phyloP scores from a whole-genome alignment of 2,888 invertebrate species.

The Patella ulyssiponensis region DNA sequence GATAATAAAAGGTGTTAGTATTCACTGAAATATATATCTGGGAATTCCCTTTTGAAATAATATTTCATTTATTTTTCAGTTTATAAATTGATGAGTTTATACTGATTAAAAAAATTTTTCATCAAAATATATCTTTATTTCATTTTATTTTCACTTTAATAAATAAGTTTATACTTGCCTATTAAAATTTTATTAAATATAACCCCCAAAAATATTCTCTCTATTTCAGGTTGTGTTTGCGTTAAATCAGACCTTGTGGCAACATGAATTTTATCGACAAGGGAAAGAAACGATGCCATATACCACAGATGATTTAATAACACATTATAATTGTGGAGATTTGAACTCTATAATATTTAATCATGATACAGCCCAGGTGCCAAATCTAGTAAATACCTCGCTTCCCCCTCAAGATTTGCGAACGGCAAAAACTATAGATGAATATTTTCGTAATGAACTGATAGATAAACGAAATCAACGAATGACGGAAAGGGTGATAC shows the following conservation, averaged over 20 bases:
- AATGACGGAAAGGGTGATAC: constrained; percentile 74
- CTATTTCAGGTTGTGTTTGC: constrained; percentile 73
- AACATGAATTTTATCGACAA: constrained; percentile 70
- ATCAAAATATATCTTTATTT: too few species aligned
- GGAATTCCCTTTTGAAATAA: too few species aligned
- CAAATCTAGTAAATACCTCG: constrained; percentile 67
- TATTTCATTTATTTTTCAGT: too few species aligned
- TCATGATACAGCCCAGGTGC: constrained; percentile 68
- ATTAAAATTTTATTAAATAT: too few species aligned
- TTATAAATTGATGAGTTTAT: too few species aligned
- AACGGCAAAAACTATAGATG: constrained; percentile 71
- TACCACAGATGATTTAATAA: constrained; percentile 72
- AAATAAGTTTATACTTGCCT: too few species aligned
- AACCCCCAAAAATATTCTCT: neutral
- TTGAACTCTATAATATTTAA: constrained; percentile 72
- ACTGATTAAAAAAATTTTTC: too few species aligned
- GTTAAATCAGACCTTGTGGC: constrained; percentile 73
- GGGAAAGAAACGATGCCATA: constrained; percentile 53
- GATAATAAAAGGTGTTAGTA: too few species aligned
- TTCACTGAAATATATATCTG: too few species aligned
- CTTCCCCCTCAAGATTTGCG: constrained; percentile 61
- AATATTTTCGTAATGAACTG: constrained; percentile 75
- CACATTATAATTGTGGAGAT: constrained; percentile 74
- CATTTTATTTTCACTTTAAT: too few species aligned
- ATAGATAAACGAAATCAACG: constrained; percentile 74